These are phyloP conservation scores for Oryzias melastigma DNA, from an alignment of 2,113 vertebrate genomes.

Conservation along the genomic window DNA sequence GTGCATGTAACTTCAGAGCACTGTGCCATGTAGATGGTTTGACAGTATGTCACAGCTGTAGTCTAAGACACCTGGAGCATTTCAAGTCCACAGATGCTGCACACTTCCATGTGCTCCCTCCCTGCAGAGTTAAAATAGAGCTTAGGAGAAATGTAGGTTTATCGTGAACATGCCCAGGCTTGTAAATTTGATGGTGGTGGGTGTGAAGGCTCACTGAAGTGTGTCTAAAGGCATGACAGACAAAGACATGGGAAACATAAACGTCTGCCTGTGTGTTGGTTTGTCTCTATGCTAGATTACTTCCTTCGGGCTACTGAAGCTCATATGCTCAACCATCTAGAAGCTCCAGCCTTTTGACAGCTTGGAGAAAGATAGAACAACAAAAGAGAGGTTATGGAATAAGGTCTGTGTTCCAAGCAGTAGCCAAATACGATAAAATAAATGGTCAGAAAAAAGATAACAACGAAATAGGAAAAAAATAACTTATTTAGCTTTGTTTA, in stretches of 20 bases:
- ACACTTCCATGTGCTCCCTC: slow-evolving; percentile 20
- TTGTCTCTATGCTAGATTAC: slow-evolving; percentile 16
- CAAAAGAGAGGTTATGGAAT: slow-evolving; percentile 10
- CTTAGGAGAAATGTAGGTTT: background rate
- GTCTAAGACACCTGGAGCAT: slow-evolving; percentile 35
- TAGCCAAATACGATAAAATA: no score
- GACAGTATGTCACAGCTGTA: background rate
- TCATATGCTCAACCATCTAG: slow-evolving; percentile 51
- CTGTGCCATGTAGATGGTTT: no score
- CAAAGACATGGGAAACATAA: slow-evolving; percentile 5
- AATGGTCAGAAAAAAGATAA: no score
- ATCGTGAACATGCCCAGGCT: background rate
- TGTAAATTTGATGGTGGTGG: slow-evolving; percentile 11
- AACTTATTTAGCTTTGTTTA: no score
- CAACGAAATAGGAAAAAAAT: no score
- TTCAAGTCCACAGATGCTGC: slow-evolving; percentile 24
- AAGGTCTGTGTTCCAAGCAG: no score
- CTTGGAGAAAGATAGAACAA: background rate
- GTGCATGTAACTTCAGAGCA: no score
- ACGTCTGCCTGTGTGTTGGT: slow-evolving; percentile 15
- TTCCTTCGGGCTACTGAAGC: slow-evolving; percentile 7
- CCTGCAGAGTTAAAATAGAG: slow-evolving; percentile 23
- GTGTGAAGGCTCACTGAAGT: slow-evolving; percentile 17
- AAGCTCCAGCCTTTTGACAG: no score
- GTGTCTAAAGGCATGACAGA: slow-evolving; percentile 17